A percentile compares a stretch with the other conserved stretches of the same genome.
These are phyloP conservation scores for Sinocyclocheilus anshuiensis DNA, from an alignment of 2,113 vertebrate species.

Conservation along the genomic window DNA sequence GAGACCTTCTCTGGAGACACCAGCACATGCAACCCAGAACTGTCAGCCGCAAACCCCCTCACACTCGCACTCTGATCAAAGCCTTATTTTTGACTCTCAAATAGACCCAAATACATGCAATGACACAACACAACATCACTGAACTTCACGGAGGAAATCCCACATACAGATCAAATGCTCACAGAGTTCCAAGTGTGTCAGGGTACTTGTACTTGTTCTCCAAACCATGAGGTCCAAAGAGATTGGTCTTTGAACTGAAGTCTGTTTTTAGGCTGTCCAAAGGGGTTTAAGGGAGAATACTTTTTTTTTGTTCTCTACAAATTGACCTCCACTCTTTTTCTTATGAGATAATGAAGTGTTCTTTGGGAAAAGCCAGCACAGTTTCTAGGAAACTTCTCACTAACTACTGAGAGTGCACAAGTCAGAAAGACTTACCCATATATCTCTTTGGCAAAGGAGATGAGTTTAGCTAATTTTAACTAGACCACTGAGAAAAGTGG, in stretches of 20 bases:
- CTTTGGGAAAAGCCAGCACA: constrained; percentile 16
- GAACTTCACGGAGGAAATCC: constrained; percentile 23
- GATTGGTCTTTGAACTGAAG: constrained; percentile 16
- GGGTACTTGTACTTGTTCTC: neutral
- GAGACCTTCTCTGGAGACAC: constrained; percentile 52
- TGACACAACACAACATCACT: constrained; percentile 7
- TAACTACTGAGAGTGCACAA: no score
- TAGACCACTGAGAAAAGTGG: constrained; percentile 10
- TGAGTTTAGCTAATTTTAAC: neutral
- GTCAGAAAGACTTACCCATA: neutral
- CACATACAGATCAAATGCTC: constrained; percentile 18
- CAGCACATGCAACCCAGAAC: constrained; percentile 57
- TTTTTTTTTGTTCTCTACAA: neutral
- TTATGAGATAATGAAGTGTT: constrained; percentile 34
- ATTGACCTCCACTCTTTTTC: constrained; percentile 43
- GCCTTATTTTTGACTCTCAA: constrained; percentile 36
- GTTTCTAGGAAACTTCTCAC: neutral
- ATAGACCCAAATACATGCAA: constrained; percentile 29
- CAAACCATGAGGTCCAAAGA: constrained; percentile 31
- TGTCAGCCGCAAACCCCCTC: constrained; percentile 42
- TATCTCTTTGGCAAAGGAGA: constrained; percentile 1
- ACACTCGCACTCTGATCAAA: constrained; percentile 47
- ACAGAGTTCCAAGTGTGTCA: constrained; percentile 42
- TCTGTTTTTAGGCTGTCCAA: neutral
- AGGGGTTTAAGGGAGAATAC: neutral